Evolutionary conservation across 2,888 invertebrate species (phyloP).

Genomic region (Entomobrya multifasciata): DNA sequence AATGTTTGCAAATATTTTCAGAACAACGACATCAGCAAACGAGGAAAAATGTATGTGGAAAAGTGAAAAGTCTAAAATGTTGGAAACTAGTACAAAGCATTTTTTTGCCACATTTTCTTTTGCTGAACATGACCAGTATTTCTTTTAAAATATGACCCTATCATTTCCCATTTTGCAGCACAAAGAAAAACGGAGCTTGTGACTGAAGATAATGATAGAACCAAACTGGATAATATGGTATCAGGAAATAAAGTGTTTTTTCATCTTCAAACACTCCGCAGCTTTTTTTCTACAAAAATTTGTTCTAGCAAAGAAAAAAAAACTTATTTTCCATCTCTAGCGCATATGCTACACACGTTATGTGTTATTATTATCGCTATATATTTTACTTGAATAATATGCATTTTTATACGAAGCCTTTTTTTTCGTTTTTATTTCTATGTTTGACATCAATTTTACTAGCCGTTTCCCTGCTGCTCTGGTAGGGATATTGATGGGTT

Average conservation of each 20-base stretch:
- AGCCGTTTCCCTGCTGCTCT: constrained; percentile 31
- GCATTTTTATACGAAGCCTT: background rate
- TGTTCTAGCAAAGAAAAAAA: background rate
- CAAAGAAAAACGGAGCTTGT: background rate
- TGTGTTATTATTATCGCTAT: background rate
- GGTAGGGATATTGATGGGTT: constrained; percentile 33
- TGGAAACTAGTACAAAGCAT: background rate
- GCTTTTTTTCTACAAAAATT: background rate
- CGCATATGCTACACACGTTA: background rate
- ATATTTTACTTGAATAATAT: background rate
- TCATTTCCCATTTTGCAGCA: constrained; percentile 49
- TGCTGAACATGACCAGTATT: constrained; percentile 56
- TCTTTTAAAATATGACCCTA: constrained; percentile 39
- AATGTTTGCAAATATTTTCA: constrained; percentile 3
- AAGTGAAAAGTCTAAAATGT: constrained; percentile 12
- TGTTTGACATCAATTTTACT: constrained; percentile 31
- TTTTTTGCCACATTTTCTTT: constrained; percentile 24
- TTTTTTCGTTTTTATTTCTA: background rate
- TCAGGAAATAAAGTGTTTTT: constrained; percentile 31
- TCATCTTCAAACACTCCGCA: constrained; percentile 9
- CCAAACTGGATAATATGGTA: constrained; percentile 37
- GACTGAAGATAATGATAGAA: background rate
- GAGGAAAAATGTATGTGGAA: too few species aligned
- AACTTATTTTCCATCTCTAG: too few species aligned
- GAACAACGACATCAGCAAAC: constrained; percentile 10